Base-by-base conservation (phyloP, 2,888 invertebrate genomes). In the Cephus pulcher region DNA sequence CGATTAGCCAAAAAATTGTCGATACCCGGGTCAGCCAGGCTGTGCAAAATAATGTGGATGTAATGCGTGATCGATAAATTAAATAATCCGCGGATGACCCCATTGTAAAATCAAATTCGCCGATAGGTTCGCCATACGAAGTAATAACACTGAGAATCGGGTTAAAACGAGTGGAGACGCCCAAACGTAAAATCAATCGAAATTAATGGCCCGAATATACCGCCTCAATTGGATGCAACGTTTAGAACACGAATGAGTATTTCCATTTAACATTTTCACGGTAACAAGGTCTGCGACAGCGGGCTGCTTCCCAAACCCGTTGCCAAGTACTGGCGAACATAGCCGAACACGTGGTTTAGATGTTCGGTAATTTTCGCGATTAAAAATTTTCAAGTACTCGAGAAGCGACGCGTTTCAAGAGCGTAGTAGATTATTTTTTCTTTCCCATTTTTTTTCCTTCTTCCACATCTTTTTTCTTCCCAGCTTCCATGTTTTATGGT, bases 141-240 rank as follows among this genome's bases (percentile, higher is more conserved):
- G 71, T 33, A 71, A 71, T 33, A 30, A 71, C 23, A 34, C 11
- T 34, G 33, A 30, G 33, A 34, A 71, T 33, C 56, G 56, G 56
- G 23, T 56, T 56, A 23, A 56, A 56, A 56, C 56, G 23, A 56
- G 23, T 23, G 56, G 56, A 56, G 56, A 56, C 23, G 56, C 23
- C 71, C 33, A 32, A 23, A 15, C 80, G 85, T 78, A 82, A 84
- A 86, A 86, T 86, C 85, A 86, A 86, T 86, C 83, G 83, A 81
- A 82, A 80, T 82, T 86, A 86, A 86, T 85, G 84, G 83, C 78
- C 79, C 75, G 84, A 85, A 86, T 82, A 80, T 81, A 79, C 33
- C 74, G 30, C 68, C 68, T n/a, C 79, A 81, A 82, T 82, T 82
- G 77, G 71, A 74, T 79, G 34, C 73, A 76, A 76, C 79, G 15